phyloP scores from a whole-genome alignment of 2,797 vertebrate species.

The Melanotaenia boesemani region DNA sequence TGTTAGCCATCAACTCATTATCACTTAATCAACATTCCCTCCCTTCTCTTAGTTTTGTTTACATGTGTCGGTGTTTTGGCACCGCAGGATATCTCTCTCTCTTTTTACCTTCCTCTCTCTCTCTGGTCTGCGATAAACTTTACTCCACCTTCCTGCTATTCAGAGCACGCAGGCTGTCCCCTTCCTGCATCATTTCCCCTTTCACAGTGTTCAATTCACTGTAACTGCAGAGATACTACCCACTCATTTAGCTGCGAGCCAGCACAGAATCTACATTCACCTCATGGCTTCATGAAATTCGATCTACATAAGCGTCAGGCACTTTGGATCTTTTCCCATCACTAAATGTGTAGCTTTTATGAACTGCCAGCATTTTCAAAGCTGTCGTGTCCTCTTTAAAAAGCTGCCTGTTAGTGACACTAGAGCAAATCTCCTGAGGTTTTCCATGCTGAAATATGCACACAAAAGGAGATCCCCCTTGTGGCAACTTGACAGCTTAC shows the following conservation, averaged over 20 bases:
- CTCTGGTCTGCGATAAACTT: constrained; percentile 24
- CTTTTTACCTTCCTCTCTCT: constrained; percentile 10
- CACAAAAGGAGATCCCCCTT: constrained; percentile 18
- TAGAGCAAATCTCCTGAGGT: constrained; percentile 3
- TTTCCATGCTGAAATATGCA: constrained; percentile 5
- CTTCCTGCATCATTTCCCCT: constrained; percentile 30
- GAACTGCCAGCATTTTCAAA: constrained; percentile 6
- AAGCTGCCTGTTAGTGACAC: constrained; percentile 3
- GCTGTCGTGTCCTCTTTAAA: constrained; percentile 1
- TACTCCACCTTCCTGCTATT: constrained; percentile 58
- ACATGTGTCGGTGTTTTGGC: constrained; percentile 19
- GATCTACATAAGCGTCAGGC: not conserved
- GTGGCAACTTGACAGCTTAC: not conserved
- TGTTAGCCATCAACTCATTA: not conserved
- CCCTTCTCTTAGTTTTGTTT: constrained; percentile 19
- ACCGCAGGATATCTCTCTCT: constrained; percentile 4
- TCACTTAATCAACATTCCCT: constrained; percentile 1
- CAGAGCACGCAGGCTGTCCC: constrained; percentile 31
- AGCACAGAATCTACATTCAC: constrained; percentile 33
- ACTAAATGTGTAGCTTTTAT: constrained; percentile 7
- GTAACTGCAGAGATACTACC: constrained; percentile 32
- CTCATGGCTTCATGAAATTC: constrained; percentile 9
- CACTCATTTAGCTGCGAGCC: constrained; percentile 39
- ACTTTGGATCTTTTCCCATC: not conserved
- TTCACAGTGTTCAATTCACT: constrained; percentile 24